Evolutionary conservation across 2,113 vertebrate genomes (phyloP), one percentile per base, ranked within the genome.

Genomic region (Petroica traversi): DNA sequence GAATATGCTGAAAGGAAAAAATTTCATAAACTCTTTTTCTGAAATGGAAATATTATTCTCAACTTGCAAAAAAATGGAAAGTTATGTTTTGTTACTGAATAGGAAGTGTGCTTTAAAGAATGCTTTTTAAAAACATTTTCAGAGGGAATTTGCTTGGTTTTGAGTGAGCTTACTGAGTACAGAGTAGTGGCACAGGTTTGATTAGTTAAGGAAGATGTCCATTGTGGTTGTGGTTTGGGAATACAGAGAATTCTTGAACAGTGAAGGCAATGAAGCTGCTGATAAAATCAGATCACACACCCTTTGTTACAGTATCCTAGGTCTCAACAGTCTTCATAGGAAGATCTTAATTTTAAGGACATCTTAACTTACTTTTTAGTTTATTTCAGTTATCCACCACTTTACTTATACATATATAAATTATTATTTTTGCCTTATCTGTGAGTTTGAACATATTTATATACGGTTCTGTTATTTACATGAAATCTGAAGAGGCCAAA

Each of bases 61-160:
- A 49, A 61, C 28, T 96, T 74, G 64, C 64, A 68, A 88, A 95
- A 64, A 90, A 92, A 84, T 67, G 48, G 72, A 49, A 85, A 88
- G 55, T 67, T 83, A 4, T 48, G 14, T 79, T 89, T 92, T 84
- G 64, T 77, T 92, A 61, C 36, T 80, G 72, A 72, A 40, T 5
- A 43, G 90, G 68, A 40, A 83, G 14, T 22, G 55, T 73, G 36
- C 59, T 80, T 80, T 80, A 51, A 48, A 54, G 55, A 69, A 24
- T 5, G 2, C 23, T 13, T 3, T 28, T 59, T 31, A 4, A 43
- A 54, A 62, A 73, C 43, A 59, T 68, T 92, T 89, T 96, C 75
- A 85, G 73, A 63, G 57, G 78, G 72, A 77, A 13, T 52, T 59
- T 69, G 57, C 72, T 46, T 74, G 76, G 52, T 86, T 94, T 66